Evolutionary conservation across 2,888 invertebrate species (phyloP).

Genomic region (Tineola bisselliella): DNA sequence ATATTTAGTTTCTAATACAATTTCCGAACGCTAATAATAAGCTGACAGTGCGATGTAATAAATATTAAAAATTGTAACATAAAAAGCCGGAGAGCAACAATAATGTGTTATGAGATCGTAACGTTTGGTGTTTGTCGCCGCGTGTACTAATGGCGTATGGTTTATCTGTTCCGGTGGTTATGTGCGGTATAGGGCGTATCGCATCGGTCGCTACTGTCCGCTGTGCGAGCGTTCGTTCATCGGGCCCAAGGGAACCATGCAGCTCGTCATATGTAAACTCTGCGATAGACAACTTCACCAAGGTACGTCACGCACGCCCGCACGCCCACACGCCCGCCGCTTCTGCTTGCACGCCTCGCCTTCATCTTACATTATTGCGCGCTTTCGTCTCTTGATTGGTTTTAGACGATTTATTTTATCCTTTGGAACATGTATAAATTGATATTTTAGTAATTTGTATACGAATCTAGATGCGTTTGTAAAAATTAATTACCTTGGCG

Average conservation of each 20-base stretch:
- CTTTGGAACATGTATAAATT: no score
- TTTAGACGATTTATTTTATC: neutral
- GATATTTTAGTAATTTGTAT: no score
- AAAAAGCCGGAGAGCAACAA: slow-evolving; percentile 36
- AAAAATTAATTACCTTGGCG: no score
- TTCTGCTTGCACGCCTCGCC: neutral
- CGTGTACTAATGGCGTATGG: slow-evolving; percentile 62
- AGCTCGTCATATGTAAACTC: slow-evolving; percentile 69
- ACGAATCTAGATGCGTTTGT: no score
- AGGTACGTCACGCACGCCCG: slow-evolving; percentile 53
- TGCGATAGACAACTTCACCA: slow-evolving; percentile 69
- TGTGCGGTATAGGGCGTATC: slow-evolving; percentile 71
- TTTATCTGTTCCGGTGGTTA: slow-evolving; percentile 66
- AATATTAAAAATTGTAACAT: neutral
- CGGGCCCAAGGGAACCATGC: slow-evolving; percentile 74
- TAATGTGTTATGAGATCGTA: slow-evolving; percentile 27
- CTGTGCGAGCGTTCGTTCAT: slow-evolving; percentile 76
- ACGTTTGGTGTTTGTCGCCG: slow-evolving; percentile 23
- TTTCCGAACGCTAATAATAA: no score
- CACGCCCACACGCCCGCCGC: slow-evolving; percentile 19
- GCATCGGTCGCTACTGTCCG: slow-evolving; percentile 78
- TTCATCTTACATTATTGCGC: neutral
- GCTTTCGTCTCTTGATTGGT: neutral
- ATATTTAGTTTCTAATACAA: no score
- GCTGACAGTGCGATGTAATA: neutral